Evolutionary conservation across 2,888 invertebrate species (phyloP).

Genomic region (Ectemnius continuus): DNA sequence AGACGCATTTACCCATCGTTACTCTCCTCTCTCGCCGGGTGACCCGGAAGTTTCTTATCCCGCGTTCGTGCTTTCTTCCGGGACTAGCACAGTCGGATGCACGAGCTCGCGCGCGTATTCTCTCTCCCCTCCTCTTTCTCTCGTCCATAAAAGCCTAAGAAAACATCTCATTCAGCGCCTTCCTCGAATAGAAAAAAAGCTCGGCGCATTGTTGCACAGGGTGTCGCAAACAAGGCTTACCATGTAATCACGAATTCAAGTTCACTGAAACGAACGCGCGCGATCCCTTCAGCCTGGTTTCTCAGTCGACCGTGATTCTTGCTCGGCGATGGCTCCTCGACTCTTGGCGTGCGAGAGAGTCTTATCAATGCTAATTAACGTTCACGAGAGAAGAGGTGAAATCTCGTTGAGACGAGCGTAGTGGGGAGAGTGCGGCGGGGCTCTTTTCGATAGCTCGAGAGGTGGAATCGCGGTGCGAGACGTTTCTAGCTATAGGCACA

Average conservation of each 20-base stretch:
- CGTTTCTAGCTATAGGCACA: slow-evolving; percentile 42
- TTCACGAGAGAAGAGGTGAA: slow-evolving; percentile 10
- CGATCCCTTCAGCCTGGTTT: too few relatives aligned
- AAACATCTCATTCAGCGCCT: slow-evolving; percentile 5
- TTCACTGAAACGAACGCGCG: too few relatives aligned
- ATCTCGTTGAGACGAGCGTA: slow-evolving; percentile 5
- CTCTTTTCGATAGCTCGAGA: too few relatives aligned
- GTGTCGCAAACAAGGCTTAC: too few relatives aligned
- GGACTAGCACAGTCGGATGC: slow-evolving; percentile 53
- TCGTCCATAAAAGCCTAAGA: slow-evolving; percentile 5
- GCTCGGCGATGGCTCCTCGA: too few relatives aligned
- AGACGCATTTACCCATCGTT: slow-evolving; percentile 36
- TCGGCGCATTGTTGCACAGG: too few relatives aligned
- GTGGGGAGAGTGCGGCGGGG: too few relatives aligned
- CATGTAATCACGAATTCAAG: too few relatives aligned
- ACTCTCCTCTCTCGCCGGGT: not conserved
- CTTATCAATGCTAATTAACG: too few relatives aligned
- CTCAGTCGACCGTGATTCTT: too few relatives aligned
- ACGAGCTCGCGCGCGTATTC: slow-evolving; percentile 27
- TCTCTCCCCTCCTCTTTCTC: slow-evolving; percentile 5
- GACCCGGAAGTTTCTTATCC: slow-evolving; percentile 25
- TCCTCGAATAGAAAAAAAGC: too few relatives aligned
- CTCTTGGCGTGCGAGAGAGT: too few relatives aligned
- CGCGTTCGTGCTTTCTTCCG: slow-evolving; percentile 45
- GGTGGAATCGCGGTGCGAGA: slow-evolving; percentile 4